Conservation (phyloP, 2,888 invertebrate genomes). For the Tuta absoluta region DNA sequence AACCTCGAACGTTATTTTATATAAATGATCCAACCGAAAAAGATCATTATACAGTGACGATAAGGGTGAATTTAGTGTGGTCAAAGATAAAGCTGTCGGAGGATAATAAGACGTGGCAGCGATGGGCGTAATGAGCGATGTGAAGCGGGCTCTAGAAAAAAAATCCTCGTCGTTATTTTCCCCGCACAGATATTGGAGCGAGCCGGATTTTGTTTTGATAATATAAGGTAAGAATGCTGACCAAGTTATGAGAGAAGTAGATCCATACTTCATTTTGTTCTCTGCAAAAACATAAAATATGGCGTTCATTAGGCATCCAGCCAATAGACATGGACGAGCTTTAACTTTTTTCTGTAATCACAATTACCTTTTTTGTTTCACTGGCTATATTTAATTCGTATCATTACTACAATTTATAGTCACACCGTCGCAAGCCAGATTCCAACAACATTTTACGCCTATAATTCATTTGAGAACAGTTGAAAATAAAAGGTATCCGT, state of each 20-base stretch:
- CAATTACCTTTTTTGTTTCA: conserved; percentile 56
- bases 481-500: conserved; percentile 60
- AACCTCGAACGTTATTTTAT: conserved; percentile 48
- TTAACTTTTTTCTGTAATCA: conserved; percentile 43
- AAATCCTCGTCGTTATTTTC: conserved; percentile 56
- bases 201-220: conserved; percentile 45
- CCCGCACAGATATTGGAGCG: conserved; percentile 50
- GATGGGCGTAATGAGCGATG: conserved; percentile 61
- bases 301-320: conserved; percentile 1
- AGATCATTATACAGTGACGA: conserved; percentile 35
- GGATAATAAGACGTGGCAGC: conserved; percentile 63
- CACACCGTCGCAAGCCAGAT: conserved; percentile 59
- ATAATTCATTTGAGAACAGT: conserved; percentile 68
- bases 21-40: conserved; percentile 39
- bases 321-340: conserved; percentile 12
- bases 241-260: neutral
- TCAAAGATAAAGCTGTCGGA: conserved; percentile 40
- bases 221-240: conserved; percentile 33
- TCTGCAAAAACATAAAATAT: conserved; percentile 9
- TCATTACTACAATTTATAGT: conserved; percentile 69
- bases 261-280: conserved; percentile 21
- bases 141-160: conserved; percentile 53
- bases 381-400: conserved; percentile 43
- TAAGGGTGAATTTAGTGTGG: conserved; percentile 44
- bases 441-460: conserved; percentile 67